Evolutionary conservation across 2,797 vertebrate species (phyloP), one percentile per base, ranked within the genome.

Genomic region (Sciurus carolinensis): DNA sequence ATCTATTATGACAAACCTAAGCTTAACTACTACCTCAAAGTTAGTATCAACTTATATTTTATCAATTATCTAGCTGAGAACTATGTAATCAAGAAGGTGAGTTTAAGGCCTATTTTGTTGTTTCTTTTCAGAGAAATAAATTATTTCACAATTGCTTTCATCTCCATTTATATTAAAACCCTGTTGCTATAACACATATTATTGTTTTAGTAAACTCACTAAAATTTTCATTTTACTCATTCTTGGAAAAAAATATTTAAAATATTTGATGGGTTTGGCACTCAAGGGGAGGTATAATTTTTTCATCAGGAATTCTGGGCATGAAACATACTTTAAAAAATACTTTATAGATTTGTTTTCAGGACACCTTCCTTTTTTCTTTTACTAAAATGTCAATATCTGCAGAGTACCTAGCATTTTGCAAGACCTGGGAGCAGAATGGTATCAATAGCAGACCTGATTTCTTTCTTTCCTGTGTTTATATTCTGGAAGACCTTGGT

Each of bases 201-300:
- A 67, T 86, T 93, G 52, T 73, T 71, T 87, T 42, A 93, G 26
- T 10, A 75, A 91, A 71, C 64, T 90, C n/a, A 30, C 36, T 82
- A 73, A 59, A 67, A 50, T 75, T 69, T 18, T 81, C n/a, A 57
- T 64, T 89, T 84, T 57, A 73, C 24, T 90, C 7, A 17, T 71
- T 89, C n/a, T 84, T 96, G 0, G 39, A 67, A 82, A 94, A 94
- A 20, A 90, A 9, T 4, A 71, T 90, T 39, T 94, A 36, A 92
- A 67, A 89, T 12, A 79, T 47, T 75, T 75, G 26, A 5, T 64
- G 30, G 1, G 10, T 59, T 86, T 92, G 7, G 75, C 47, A 84
- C 6, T 87, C 26, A 3, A 44, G 15, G 5, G 67, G 82, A 84
- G 75, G 3, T 33, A 84, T 26, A 42, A 28, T 69, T 79, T 94